A percentile compares a stretch with the other conserved stretches of the same genome.
Evolutionary conservation across 2,797 vertebrate species (phyloP).

Genomic region (Sciurus carolinensis): DNA sequence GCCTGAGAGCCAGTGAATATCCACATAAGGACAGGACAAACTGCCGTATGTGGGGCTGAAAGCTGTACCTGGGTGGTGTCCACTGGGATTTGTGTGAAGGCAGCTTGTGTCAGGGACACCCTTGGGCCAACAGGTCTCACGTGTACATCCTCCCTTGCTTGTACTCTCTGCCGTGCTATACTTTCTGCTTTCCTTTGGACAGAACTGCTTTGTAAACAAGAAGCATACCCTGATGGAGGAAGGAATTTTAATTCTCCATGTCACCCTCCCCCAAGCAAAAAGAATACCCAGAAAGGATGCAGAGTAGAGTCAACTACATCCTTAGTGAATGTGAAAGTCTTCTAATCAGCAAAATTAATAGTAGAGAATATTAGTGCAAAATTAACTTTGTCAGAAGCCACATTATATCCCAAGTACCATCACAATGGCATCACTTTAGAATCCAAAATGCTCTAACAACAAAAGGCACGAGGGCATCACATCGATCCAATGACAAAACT

Average conservation of each 20-base stretch:
- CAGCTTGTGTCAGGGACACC: conserved; percentile 94
- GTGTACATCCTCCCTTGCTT: conserved; percentile 92
- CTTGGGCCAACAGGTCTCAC: conserved; percentile 94
- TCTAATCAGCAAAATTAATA: background rate
- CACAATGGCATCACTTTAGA: no score
- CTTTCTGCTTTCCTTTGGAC: conserved; percentile 95
- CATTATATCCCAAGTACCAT: no score
- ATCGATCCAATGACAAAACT: no score
- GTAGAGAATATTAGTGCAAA: no score
- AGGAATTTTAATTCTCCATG: no score
- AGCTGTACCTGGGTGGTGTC: conserved; percentile 95
- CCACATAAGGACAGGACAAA: background rate
- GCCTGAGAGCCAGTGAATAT: accelerated
- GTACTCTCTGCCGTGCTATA: conserved; percentile 94
- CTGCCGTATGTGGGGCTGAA: no score
- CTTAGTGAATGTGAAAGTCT: background rate
- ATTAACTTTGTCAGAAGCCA: no score
- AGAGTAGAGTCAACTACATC: background rate
- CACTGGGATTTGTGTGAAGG: conserved; percentile 96
- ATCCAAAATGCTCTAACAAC: no score
- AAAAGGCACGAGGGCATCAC: no score
- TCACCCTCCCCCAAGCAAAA: conserved; percentile 95
- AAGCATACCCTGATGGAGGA: conserved; percentile 96
- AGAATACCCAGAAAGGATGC: conserved; percentile 91
- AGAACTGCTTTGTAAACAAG: conserved; percentile 96